Evolutionary conservation across 2,113 vertebrate genomes (phyloP).

Genomic region (Abramis brama): DNA sequence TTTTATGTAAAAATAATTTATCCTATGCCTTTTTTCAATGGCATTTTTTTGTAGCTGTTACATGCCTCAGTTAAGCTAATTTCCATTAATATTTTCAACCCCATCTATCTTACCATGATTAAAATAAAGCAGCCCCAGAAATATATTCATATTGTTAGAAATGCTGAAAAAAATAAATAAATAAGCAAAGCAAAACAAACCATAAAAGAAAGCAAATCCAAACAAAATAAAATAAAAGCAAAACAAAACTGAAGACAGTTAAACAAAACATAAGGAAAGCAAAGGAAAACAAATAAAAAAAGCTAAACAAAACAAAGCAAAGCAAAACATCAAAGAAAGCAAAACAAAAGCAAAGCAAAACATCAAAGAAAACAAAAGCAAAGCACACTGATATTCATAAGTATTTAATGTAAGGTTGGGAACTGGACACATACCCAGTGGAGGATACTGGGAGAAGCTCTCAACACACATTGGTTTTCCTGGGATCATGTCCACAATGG

Average conservation of each 20-base stretch:
- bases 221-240: not conserved
- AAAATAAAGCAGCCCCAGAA: not conserved
- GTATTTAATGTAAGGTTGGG: not conserved
- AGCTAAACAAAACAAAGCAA: not conserved
- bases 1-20: not conserved
- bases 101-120: not conserved
- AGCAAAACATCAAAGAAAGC: not conserved
- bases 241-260: not conserved
- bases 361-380: not conserved
- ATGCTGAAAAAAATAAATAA: not conserved
- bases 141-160: not conserved
- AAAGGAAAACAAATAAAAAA: not conserved
- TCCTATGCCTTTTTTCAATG: not conserved
- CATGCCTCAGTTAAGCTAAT: not conserved
- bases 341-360: not conserved
- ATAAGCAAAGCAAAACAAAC: not conserved
- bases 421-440: conserved; percentile 77
- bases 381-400: not conserved
- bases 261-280: not conserved
- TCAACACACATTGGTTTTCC: conserved; percentile 92
- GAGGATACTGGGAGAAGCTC: conserved; percentile 90
- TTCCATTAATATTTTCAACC: not conserved
- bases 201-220: not conserved
- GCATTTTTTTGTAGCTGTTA: not conserved
- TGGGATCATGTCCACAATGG: conserved; percentile 88